Evolutionary conservation across 1,140 invertebrate genomes (phyloP), one percentile per base, ranked within the genome.

Genomic region (Ectropis grisescens): DNA sequence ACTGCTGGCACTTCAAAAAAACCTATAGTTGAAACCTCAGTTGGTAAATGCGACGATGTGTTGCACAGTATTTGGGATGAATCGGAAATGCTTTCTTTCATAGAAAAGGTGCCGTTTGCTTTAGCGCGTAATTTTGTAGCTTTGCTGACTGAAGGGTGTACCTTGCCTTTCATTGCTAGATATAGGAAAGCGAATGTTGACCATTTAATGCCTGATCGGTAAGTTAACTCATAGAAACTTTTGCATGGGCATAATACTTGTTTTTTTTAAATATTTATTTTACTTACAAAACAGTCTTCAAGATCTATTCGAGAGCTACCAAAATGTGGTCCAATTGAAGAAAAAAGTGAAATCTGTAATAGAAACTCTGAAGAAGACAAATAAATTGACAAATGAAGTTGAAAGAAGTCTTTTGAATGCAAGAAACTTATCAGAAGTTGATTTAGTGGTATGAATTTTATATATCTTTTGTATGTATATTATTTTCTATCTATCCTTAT

Each of bases 141-240:
- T n/a, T 45, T 83, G 1, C 39, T 83, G 6, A 58, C 47, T 33
- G 70, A 82, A 44, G 80, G 81, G 0, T 82, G 81, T 33, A 83
- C 80, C 15, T 46, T 83, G 11, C 82, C 82, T 11, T 83, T 83
- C 51, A 83, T 83, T 44, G 80, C 80, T 12, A 66, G 82, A 58
- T 83, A 83, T 44, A 51, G 82, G 16, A 83, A 82, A 45, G 49
- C 66, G 32, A 60, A 59, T 37, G 70, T 82, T 2, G 52, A 75
- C 45, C 56, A 79, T 45, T 47, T 83, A 30, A 64, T 68, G 48
- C 82, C 80, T 16, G 78, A 83, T 38, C 51, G 64, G 82, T 83
- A 59, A 56, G 29, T 50, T 24, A 11, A 10, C n/a, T n/a, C n/a
- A n/a, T n/a, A n/a, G n/a, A n/a, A n/a, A n/a, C n/a, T n/a, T n/a